Percentiles rank a stretch among this genome's conserved stretches.
These are phyloP conservation scores for Channa argus DNA, from an alignment of 2,113 vertebrate species.

Conservation along the genomic window DNA sequence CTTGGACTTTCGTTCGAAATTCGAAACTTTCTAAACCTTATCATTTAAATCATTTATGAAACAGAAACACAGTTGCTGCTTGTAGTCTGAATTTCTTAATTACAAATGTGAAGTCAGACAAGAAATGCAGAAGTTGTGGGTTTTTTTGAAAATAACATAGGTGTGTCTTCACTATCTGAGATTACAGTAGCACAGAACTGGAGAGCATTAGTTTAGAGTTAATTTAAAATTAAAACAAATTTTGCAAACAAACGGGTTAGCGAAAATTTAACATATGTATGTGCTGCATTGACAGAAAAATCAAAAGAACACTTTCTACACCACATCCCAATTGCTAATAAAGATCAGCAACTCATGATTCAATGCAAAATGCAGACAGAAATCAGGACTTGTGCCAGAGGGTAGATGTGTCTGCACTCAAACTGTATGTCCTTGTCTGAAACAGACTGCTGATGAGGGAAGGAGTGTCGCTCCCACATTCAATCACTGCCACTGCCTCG, in stretches of 20 bases:
- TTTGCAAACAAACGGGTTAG: background rate
- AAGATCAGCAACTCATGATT: conserved; percentile 49
- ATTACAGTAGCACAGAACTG: too few species aligned
- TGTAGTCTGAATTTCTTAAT: too few species aligned
- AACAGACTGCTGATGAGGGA: conserved; percentile 76
- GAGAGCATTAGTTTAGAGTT: background rate
- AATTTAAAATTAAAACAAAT: background rate
- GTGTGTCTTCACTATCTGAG: too few species aligned
- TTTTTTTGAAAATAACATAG: too few species aligned
- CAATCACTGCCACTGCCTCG: conserved; percentile 61
- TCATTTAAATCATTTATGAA: too few species aligned
- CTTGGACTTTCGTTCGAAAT: too few species aligned
- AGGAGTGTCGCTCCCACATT: conserved; percentile 69
- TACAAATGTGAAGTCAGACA: too few species aligned
- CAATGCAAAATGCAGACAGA: conserved; percentile 60
- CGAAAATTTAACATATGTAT: background rate
- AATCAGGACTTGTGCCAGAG: conserved; percentile 62
- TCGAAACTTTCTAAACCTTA: too few species aligned
- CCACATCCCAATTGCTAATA: conserved; percentile 20
- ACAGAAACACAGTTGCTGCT: too few species aligned
- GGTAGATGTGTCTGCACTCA: conserved; percentile 72
- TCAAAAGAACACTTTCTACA: conserved; percentile 27
- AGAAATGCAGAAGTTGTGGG: too few species aligned
- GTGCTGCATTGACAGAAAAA: conserved; percentile 6
- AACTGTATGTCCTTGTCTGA: conserved; percentile 73